Evolutionary conservation across 2,113 vertebrate species (phyloP).

Genomic region (Elanoides forficatus): DNA sequence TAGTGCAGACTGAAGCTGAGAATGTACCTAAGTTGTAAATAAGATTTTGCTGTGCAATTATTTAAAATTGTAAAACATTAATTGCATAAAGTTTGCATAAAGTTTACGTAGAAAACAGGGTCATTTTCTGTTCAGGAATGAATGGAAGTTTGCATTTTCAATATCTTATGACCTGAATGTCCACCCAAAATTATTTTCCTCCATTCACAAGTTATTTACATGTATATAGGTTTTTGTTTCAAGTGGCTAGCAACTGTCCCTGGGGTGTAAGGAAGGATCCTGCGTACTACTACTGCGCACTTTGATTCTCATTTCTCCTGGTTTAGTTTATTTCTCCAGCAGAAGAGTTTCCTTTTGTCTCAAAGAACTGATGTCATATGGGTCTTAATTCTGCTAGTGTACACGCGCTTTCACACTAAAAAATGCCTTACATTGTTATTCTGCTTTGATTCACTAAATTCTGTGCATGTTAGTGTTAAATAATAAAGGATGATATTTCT

Average conservation of each 20-base stretch:
- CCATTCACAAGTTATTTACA: not conserved
- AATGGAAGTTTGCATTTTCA: not conserved
- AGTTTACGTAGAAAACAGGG: not conserved
- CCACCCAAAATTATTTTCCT: not conserved
- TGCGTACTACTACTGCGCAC: not conserved
- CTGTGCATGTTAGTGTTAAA: not conserved
- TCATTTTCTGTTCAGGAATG: not conserved
- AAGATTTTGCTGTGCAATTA: not conserved
- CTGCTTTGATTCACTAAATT: not conserved
- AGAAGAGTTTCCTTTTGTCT: not conserved
- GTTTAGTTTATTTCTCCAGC: not conserved
- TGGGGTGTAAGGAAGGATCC: not conserved
- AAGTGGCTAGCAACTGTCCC: not conserved
- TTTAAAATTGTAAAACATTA: not conserved
- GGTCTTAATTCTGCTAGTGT: not conserved
- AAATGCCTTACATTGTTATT: not conserved
- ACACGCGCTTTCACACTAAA: not conserved
- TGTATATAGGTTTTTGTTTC: not conserved
- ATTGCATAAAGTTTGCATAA: not conserved
- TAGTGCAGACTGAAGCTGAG: not conserved
- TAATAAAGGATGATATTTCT: not conserved
- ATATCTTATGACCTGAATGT: not conserved
- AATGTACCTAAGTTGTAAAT: not conserved
- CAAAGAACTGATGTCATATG: not conserved
- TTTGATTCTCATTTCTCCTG: not conserved